Evolutionary conservation across 2,113 vertebrate species (phyloP), one percentile per base, ranked within the genome.

Genomic region (Solenodon paradoxus): DNA sequence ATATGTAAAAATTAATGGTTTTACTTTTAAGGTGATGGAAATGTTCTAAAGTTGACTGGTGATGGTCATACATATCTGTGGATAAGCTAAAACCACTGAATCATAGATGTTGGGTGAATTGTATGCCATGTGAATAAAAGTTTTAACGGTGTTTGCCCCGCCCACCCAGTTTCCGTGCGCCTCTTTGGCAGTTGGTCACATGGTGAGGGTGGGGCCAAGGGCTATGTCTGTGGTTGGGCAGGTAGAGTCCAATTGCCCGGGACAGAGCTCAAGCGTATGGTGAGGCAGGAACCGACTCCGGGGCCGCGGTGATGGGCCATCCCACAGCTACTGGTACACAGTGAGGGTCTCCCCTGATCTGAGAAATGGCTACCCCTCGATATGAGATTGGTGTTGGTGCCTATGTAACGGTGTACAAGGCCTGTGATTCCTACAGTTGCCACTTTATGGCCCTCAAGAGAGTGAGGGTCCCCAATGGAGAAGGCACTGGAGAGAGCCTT

Each of bases 351-450:
- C 16, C 16, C 35, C 78, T 78, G 88, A 66, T 81, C 82, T 79
- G 82, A 97, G 93, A 88, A n/a, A 98, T 98, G 97, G 97, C 97
- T 69, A 97, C 92, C 45, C 81, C 84, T 80, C 98, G 99, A 90
- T 99, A 99, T 35, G 99, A 99, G 97, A 99, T 99, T 13, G 99
- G 99, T 15, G 99, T 99, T 0, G 99, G 99, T 0, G 99, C 99
- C 42, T 99, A 99, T 0, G 99, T 99, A 57, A 99, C 99, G 0
- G 99, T 99, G 59, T 99, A 99, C 95, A 99, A 99, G 96, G 99
- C 99, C 15, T 97, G 99, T 3, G 99, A 99, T 92, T 97, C 98
- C 80, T 98, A 98, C 97, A 99, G 99, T 17, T 99, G 99, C 16
- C 98, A 99, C 97, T 99, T 99, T 68, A 99, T 99, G 94, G 99